Percentiles rank a stretch among this genome's conserved stretches.
These are phyloP conservation scores for Scaptomyza caliginosa DNA, from an alignment of 2,888 invertebrate species.

Conservation along the genomic window DNA sequence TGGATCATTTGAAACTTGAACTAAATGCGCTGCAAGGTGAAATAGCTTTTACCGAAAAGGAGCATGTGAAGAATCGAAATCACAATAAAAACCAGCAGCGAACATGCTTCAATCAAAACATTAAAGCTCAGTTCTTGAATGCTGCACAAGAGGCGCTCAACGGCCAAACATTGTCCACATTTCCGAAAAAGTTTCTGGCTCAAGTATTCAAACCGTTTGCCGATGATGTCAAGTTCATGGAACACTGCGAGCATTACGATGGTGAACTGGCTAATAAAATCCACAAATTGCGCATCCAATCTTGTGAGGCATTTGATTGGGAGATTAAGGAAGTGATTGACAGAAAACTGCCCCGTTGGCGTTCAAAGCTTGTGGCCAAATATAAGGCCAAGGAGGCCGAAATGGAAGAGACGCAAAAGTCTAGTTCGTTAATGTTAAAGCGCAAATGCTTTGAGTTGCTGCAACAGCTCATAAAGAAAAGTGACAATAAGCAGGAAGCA, in stretches of 20 bases:
- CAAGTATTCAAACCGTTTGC: slow-evolving; percentile 39
- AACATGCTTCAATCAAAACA: background rate
- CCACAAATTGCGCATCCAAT: background rate
- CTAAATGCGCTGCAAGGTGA: slow-evolving; percentile 42
- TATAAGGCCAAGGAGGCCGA: slow-evolving; percentile 29
- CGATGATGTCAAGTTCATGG: slow-evolving; percentile 34
- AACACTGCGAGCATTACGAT: slow-evolving; percentile 36
- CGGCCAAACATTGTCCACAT: slow-evolving; percentile 19
- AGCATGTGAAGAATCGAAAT: background rate
- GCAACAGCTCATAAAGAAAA: slow-evolving; percentile 12
- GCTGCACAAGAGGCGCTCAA: slow-evolving; percentile 28
- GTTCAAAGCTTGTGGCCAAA: slow-evolving; percentile 30
- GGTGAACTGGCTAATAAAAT: slow-evolving; percentile 29
- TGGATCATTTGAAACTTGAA: slow-evolving; percentile 35
- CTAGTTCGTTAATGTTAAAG: slow-evolving; percentile 10
- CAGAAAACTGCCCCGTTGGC: background rate
- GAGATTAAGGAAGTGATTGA: slow-evolving; percentile 1
- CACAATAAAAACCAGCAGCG: slow-evolving; percentile 3
- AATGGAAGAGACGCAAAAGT: slow-evolving; percentile 5
- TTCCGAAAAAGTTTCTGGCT: slow-evolving; percentile 45
- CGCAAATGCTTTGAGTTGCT: slow-evolving; percentile 50
- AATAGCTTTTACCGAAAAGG: slow-evolving; percentile 12
- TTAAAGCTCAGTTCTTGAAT: slow-evolving; percentile 35
- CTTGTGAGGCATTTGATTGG: slow-evolving; percentile 6
- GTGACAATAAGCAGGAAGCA: background rate